A percentile compares a stretch with the other conserved stretches of the same genome.
phyloP scores from a whole-genome alignment of 2,888 invertebrate species.

The Sinohyriopsis cumingii region DNA sequence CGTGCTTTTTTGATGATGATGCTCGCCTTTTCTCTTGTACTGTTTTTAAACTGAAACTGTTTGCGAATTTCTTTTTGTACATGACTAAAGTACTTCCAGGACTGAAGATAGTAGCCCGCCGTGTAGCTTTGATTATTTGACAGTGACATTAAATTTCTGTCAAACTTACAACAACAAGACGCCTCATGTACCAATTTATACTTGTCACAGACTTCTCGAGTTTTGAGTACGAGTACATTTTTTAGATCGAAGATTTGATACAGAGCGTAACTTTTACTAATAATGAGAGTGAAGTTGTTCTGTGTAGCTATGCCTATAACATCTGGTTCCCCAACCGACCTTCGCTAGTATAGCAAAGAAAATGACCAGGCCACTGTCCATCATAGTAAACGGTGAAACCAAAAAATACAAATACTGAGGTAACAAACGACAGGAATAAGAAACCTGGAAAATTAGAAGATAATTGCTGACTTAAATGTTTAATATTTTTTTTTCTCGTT shows the following conservation, averaged over 20 bases:
- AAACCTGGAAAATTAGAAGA: too few species aligned
- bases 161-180: background rate
- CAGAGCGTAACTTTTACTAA: slow-evolving; percentile 2
- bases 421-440: too few species aligned
- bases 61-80: slow-evolving; percentile 10
- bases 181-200: background rate
- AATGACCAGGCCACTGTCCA: too few species aligned
- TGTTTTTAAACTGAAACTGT: slow-evolving; percentile 20
- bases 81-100: slow-evolving; percentile 28
- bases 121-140: slow-evolving; percentile 15
- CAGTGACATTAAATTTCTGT: background rate
- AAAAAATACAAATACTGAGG: too few species aligned
- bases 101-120: slow-evolving; percentile 31
- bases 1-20: slow-evolving; percentile 1
- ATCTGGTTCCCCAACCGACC: slow-evolving; percentile 38
- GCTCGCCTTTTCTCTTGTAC: slow-evolving; percentile 3
- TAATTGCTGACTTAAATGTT: too few species aligned
- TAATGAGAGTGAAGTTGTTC: slow-evolving; percentile 17
- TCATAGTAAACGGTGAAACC: too few species aligned
- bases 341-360: background rate
- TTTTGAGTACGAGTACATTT: too few species aligned
- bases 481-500: too few species aligned
- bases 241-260: slow-evolving; percentile 3
- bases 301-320: slow-evolving; percentile 28
- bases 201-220: too few species aligned